Base-by-base conservation (phyloP, 2,113 vertebrate genomes). In the Dinomys branickii region DNA sequence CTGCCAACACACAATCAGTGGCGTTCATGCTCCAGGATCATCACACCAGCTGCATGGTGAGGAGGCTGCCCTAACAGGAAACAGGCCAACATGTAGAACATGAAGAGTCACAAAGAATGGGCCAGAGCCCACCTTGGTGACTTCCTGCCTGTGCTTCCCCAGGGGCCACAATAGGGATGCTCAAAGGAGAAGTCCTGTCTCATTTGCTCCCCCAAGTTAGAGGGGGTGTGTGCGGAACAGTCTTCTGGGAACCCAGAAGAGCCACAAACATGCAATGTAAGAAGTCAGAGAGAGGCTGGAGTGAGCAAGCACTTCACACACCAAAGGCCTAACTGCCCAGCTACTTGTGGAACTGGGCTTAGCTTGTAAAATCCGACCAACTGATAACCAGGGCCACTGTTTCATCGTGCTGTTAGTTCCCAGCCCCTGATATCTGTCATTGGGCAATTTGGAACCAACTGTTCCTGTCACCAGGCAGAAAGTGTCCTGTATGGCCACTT, bases 1-100 rank as follows among this genome's bases (percentile, higher is more conserved):
- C n/a, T 2, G 44, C 71, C 0, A 1, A 22, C 44, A 80, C 1
- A 1, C 0, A 4, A 6, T 5, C 41, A 14, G 35, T 1, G 33
- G 73, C 0, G 2, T 38, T 38, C 69, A 19, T 0, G 24, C 7
- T 5, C 44, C 65, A 3, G 81, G 56, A 28, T 3, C 38, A 7
- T 50, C 41, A 0, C 0, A 0, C 19, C 4, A 3, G 7, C 1
- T 0, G 0, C 35, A 8, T 28, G 0, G 0, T 2, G 17, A 24
- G 30, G 19, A 77, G 41, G 52, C 78, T 47, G 59, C 5, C 41
- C 9, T 2, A 30, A 59, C 9, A 1, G 17, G 47, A 24, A 8
- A 19, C 1, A 6, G 19, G 24, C 8, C n/a, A 0, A 19, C 44
- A 61, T 1, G 7, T 11, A 28, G 1, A 22, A 47, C 0, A 0